A percentile compares a stretch with the other conserved stretches of the same genome.
Conservation (phyloP, 2,888 invertebrate genomes). For the Pherbina coryleti region DNA sequence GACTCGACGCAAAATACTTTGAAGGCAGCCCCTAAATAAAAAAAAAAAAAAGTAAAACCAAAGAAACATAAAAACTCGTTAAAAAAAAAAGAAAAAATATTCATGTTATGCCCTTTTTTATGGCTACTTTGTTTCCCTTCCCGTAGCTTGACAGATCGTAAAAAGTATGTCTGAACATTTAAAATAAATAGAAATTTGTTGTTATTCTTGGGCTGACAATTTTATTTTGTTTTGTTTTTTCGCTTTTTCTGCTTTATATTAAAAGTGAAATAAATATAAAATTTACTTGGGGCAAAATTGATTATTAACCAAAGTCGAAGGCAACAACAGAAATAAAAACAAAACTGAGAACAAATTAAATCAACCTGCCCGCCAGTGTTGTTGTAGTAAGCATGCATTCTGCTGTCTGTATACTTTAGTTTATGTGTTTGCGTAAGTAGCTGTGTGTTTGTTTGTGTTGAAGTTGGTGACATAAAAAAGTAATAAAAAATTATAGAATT, state of each 20-base stretch:
- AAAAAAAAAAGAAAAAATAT: not conserved
- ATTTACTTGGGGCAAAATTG: too few species aligned
- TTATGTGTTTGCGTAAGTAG: not conserved
- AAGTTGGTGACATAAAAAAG: conserved; percentile 16
- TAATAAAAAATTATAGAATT: conserved; percentile 31
- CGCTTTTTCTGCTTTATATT: too few species aligned
- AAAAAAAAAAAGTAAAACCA: not conserved
- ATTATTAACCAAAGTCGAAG: too few species aligned
- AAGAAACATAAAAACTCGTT: not conserved
- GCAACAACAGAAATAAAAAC: too few species aligned
- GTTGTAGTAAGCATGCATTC: not conserved
- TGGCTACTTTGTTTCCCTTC: not conserved
- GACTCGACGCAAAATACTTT: not conserved
- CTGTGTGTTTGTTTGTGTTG: not conserved
- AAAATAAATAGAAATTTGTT: conserved; percentile 9
- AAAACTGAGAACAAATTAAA: too few species aligned
- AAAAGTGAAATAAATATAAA: too few species aligned
- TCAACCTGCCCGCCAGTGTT: not conserved
- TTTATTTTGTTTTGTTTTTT: too few species aligned
- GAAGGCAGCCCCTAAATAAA: not conserved
- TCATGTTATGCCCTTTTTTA: conserved; percentile 34
- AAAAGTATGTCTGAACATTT: conserved; percentile 13
- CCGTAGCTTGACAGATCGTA: conserved; percentile 4
- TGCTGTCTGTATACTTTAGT: too few species aligned
- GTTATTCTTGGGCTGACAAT: not conserved